Percentiles rank a stretch among this genome's conserved stretches.
Conservation (phyloP, 1,140 invertebrate species). For the Gonatopus flavifemur region DNA sequence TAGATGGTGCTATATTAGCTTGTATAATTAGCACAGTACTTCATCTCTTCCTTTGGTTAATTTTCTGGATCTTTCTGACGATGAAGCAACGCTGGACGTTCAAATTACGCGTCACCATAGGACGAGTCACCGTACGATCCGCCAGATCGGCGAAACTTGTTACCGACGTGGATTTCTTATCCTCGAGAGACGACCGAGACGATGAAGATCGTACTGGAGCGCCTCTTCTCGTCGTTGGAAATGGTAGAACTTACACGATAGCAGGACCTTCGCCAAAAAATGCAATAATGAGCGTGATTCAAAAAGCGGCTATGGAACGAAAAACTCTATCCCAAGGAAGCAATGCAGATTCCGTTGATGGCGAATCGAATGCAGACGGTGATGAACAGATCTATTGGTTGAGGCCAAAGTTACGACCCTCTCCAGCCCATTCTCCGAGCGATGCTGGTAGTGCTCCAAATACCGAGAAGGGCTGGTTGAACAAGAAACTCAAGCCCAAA, state of each 20-base stretch:
- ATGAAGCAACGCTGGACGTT: slow-evolving; percentile 79
- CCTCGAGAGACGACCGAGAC: slow-evolving; percentile 45
- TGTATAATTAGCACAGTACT: slow-evolving; percentile 68
- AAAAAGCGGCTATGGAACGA: slow-evolving; percentile 64
- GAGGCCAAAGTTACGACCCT: slow-evolving; percentile 66
- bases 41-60: slow-evolving; percentile 77
- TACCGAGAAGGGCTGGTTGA: slow-evolving; percentile 61
- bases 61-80: slow-evolving; percentile 78
- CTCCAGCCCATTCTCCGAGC: slow-evolving; percentile 61
- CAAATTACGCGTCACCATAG: slow-evolving; percentile 70
- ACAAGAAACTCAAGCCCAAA: slow-evolving; percentile 67
- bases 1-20: slow-evolving; percentile 72
- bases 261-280: slow-evolving; percentile 68
- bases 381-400: slow-evolving; percentile 81
- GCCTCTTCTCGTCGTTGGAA: slow-evolving; percentile 70
- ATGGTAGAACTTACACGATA: slow-evolving; percentile 72
- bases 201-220: slow-evolving; percentile 59
- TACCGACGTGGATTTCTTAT: slow-evolving; percentile 42
- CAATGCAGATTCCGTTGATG: slow-evolving; percentile 44
- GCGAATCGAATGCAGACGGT: slow-evolving; percentile 61
- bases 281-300: slow-evolving; percentile 71
- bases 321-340: slow-evolving; percentile 58
- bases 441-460: slow-evolving; percentile 56
- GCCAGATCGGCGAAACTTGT: slow-evolving; percentile 66
- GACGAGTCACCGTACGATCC: slow-evolving; percentile 64